Percentiles rank a stretch among this genome's conserved stretches.
These are phyloP conservation scores for Panulirus ornatus DNA, from an alignment of 1,140 invertebrate species.

Conservation along the genomic window DNA sequence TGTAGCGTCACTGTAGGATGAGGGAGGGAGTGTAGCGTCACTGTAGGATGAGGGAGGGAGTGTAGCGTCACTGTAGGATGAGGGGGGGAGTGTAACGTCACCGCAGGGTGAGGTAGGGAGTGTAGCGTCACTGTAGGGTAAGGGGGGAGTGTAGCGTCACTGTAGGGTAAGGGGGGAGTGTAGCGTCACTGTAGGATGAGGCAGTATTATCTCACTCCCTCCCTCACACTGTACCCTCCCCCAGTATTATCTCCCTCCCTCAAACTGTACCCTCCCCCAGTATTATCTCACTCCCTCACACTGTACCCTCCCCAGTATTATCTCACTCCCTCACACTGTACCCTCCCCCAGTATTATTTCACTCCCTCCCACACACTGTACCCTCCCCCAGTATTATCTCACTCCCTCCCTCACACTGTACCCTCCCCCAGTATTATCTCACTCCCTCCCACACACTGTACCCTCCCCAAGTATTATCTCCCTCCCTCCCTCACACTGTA, in stretches of 20 bases:
- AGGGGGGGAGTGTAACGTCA: background rate
- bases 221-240: too few relatives aligned
- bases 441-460: too few relatives aligned
- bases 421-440: too few relatives aligned
- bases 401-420: too few relatives aligned
- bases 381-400: too few relatives aligned
- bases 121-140: background rate
- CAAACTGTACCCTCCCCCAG: too few relatives aligned
- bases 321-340: too few relatives aligned
- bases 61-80: background rate
- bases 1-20: background rate
- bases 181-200: background rate
- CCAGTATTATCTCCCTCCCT: too few relatives aligned
- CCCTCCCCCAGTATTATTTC: too few relatives aligned
- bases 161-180: background rate
- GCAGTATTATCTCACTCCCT: background rate
- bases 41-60: background rate
- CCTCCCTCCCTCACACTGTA: background rate
- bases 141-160: background rate
- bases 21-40: background rate
- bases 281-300: too few relatives aligned
- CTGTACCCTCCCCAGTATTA: too few relatives aligned
- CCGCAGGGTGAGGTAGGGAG: background rate
- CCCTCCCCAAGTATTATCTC: background rate
- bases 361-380: too few relatives aligned